Percentiles rank a stretch among this genome's conserved stretches.
Conservation (phyloP, 35 echinoderm and acorn worm genomes). For the Eucidaris tribuloides region DNA sequence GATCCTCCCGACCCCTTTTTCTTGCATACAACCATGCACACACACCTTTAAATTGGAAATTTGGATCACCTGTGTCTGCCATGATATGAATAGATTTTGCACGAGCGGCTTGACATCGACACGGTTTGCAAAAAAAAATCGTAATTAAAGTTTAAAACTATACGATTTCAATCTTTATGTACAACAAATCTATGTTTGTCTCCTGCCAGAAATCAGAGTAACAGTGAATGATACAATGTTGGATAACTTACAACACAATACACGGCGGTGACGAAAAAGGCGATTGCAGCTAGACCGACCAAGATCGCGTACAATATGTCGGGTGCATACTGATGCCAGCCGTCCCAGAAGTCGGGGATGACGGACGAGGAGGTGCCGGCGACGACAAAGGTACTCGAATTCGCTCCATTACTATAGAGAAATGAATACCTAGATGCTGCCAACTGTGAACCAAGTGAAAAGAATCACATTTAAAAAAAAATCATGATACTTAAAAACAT, state of each 20-base stretch:
- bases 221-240: not conserved
- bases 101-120: too few species aligned
- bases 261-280: not conserved
- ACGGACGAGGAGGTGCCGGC: not conserved
- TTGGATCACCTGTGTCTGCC: too few species aligned
- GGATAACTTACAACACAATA: conserved; percentile 9
- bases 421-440: not conserved
- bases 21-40: too few species aligned
- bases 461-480: not conserved
- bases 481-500: too few species aligned
- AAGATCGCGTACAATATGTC: not conserved
- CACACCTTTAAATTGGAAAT: too few species aligned
- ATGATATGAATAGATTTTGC: too few species aligned
- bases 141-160: not conserved
- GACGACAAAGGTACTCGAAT: not conserved
- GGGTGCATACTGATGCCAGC: conserved; percentile 13
- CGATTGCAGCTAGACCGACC: not conserved
- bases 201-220: not conserved
- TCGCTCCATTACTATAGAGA: not conserved
- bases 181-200: not conserved
- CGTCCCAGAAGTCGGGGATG: not conserved
- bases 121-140: too few species aligned
- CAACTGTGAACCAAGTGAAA: not conserved
- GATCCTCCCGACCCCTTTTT: too few species aligned
- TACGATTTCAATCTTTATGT: not conserved